A percentile compares a stretch with the other conserved stretches of the same genome.
These are phyloP conservation scores for Labroides dimidiatus DNA, from an alignment of 2,797 vertebrate genomes.

Conservation along the genomic window DNA sequence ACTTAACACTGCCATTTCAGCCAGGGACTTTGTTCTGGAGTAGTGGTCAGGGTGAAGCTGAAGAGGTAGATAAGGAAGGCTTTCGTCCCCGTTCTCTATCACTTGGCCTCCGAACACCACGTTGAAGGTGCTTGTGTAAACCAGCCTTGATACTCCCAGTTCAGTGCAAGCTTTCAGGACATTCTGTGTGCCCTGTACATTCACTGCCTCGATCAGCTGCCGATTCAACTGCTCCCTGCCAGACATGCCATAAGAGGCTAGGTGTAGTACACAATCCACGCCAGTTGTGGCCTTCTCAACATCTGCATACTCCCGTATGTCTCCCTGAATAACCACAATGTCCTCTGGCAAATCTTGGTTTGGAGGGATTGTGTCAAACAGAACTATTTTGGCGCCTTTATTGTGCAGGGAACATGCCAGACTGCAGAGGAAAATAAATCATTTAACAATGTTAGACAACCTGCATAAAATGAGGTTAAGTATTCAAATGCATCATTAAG, in stretches of 20 bases:
- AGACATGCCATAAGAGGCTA: constrained; percentile 96
- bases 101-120: constrained; percentile 95
- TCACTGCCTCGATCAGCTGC: constrained; percentile 89
- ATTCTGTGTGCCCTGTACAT: constrained; percentile 90
- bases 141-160: constrained; percentile 83
- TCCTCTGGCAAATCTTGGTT: constrained; percentile 81
- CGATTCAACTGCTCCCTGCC: constrained; percentile 93
- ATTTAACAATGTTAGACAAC: neutral
- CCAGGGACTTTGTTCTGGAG: constrained; percentile 93
- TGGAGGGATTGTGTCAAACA: constrained; percentile 88
- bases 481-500: too few species aligned
- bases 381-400: constrained; percentile 84
- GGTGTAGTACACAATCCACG: constrained; percentile 91
- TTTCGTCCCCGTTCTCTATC: constrained; percentile 93
- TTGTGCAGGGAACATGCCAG: constrained; percentile 87
- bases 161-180: constrained; percentile 86
- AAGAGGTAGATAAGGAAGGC: constrained; percentile 93
- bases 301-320: constrained; percentile 84
- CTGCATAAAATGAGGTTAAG: too few species aligned
- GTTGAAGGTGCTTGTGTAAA: constrained; percentile 97
- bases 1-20: constrained; percentile 92
- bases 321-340: constrained; percentile 85
- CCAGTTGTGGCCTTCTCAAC: constrained; percentile 82
- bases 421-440: constrained; percentile 72
- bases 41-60: constrained; percentile 95